Conservation (phyloP, 64 coral and sea anemone genomes). For the Platygyra sinensis region DNA sequence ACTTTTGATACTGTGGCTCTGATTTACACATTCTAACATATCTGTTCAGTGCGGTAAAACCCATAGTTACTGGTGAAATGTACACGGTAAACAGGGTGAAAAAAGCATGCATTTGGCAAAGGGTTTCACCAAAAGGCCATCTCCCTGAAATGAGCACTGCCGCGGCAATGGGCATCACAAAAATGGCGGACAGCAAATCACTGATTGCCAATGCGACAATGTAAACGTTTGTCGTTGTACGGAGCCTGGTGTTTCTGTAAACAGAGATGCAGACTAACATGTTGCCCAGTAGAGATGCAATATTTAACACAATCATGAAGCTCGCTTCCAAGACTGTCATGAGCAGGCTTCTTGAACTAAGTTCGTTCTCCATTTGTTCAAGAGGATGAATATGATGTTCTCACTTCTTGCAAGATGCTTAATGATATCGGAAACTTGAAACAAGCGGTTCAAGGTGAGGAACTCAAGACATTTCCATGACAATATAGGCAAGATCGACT, state of each 20-base stretch:
- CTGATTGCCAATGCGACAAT: neutral
- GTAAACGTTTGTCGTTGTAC: neutral
- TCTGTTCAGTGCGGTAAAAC: too few species aligned
- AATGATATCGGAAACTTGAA: too few species aligned
- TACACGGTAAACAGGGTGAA: neutral
- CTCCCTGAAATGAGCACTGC: neutral
- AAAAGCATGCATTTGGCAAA: neutral
- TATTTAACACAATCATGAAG: neutral
- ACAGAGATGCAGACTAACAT: neutral
- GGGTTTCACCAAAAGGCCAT: neutral
- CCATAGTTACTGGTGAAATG: neutral
- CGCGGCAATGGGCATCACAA: neutral
- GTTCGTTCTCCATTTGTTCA: too few species aligned
- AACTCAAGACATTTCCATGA: too few species aligned
- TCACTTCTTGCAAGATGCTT: too few species aligned
- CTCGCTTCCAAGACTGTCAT: neutral
- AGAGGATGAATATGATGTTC: too few species aligned
- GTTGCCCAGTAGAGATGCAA: neutral
- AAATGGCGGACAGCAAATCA: slow-evolving; percentile 1
- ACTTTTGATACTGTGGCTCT: too few species aligned
- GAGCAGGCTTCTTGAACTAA: too few species aligned
- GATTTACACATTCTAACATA: too few species aligned
- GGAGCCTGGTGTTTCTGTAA: neutral
- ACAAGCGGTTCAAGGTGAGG: too few species aligned
- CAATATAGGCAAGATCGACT: too few species aligned